phyloP scores from a whole-genome alignment of 1,140 invertebrate species.

The Temnothorax curvispinosus region DNA sequence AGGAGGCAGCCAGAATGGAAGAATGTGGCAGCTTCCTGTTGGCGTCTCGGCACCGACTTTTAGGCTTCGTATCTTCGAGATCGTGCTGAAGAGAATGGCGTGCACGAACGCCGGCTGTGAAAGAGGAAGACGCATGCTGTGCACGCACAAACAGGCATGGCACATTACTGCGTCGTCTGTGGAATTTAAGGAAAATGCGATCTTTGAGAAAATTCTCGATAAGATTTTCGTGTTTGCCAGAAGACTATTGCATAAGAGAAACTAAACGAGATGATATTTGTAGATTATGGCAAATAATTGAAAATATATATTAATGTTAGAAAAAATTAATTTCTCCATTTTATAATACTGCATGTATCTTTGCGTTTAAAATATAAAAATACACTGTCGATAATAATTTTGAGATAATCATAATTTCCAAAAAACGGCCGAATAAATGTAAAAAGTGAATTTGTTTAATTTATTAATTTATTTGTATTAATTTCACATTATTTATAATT shows the following conservation, averaged over 20 bases:
- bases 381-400: not conserved
- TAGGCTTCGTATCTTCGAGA: constrained; percentile 40
- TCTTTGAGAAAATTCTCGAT: constrained; percentile 5
- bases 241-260: not conserved
- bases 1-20: constrained; percentile 58
- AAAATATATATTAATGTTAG: not conserved
- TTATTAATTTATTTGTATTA: not conserved
- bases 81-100: constrained; percentile 39
- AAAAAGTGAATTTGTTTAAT: not conserved
- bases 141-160: constrained; percentile 50
- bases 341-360: not conserved
- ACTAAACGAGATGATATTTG: not conserved
- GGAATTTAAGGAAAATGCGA: constrained; percentile 34
- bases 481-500: not conserved
- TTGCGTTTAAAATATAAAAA: not conserved
- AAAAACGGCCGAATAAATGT: not conserved
- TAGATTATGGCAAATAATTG: not conserved
- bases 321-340: not conserved
- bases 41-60: constrained; percentile 42
- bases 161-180: constrained; percentile 1
- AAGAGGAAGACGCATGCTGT: constrained; percentile 60
- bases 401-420: not conserved
- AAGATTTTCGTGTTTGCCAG: not conserved
- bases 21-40: constrained; percentile 77
- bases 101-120: constrained; percentile 51